Evolutionary conservation across 2,113 vertebrate genomes (phyloP), one percentile per base, ranked within the genome.

Genomic region (Apus apus): DNA sequence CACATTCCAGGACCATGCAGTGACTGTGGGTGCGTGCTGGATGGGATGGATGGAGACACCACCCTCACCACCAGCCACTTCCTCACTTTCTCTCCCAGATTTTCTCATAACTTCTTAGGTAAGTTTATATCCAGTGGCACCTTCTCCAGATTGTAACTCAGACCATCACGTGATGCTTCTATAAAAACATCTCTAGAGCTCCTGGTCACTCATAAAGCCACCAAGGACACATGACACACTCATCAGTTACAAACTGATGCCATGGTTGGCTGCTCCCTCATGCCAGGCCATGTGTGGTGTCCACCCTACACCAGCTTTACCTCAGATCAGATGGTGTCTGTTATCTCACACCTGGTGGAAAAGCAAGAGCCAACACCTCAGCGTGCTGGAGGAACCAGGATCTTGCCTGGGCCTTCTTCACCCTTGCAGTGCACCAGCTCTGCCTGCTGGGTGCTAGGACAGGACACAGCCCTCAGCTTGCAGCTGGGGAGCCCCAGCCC

Each of bases 171-270:
- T 18, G 62, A 30, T 43, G 30, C 51, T 54, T 60, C 81, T 0
- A 0, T 7, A 32, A 22, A 71, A 57, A 8, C 36, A 43, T 18
- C 22, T 43, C 27, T n/a, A 60, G 51, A n/a, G 45, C 27, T 38
- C 34, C 74, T 30, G 1, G 1, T 27, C n/a, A 45, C 57, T 32
- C 2, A 3, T 1, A 7, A 1, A 26, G 26, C 0, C 19, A 3
- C 8, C 30, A 4, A 2, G 18, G 46, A 2, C 32, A 38, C 6
- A 6, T 4, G 40, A 40, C 40, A 40, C 40, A 40, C 40, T 13
- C 40, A 40, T 40, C 40, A 40, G 40, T 40, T 40, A 40, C 40
- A 40, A 40, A 40, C 40, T 13, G 13, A 40, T 40, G 40, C 40
- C 40, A 40, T 40, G 40, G 40, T 26, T n/a, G 30, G 20, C 15